Evolutionary conservation across 2,888 invertebrate species (phyloP), one percentile per base, ranked within the genome.

Genomic region (Eledone cirrhosa): DNA sequence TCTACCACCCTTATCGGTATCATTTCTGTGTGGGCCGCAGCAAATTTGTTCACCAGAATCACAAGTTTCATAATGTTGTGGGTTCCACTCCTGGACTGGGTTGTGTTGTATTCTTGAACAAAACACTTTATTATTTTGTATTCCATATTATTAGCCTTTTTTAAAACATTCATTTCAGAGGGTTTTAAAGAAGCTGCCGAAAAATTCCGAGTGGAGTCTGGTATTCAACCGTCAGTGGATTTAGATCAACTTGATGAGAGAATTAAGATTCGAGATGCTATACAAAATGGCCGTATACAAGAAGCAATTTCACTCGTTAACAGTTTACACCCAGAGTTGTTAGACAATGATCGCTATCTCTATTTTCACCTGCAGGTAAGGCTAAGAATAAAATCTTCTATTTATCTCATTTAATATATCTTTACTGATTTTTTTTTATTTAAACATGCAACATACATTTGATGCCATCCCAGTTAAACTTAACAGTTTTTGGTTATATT

Each of bases 301-400:
- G 96, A 97, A 88, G 98, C 98, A 0, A 97, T 97, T 41, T 94
- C 95, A 78, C 93, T 98, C 90, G 97, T 99, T 76, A 98, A 99
- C 90, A 94, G 96, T 83, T 91, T 98, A 74, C 97, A 98, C 90
- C 99, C 99, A 0, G 97, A 98, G 89, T 91, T 99, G 75, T 92
- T 99, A 81, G 98, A 98, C 89, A 97, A 97, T 91, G 97, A 99
- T 90, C 93, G 97, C 92, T 96, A 97, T 91, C 93, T 99, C 33
- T 98, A 96, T 90, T 99, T 99, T 90, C 97, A 98, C 90, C 92
- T 99, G 84, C 96, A 97, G 93, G 95, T 95, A 91, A 85, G 78
- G 79, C 29, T 41, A 1, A 11, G 11, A 63, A 63, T 4, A 41
- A 14, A n/a, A 13, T 29, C 31, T 67, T 29, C 24, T 29, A 19